A percentile compares a stretch with the other conserved stretches of the same genome.
Conservation (phyloP, 2,113 vertebrate species). For the Mesocricetus auratus region DNA sequence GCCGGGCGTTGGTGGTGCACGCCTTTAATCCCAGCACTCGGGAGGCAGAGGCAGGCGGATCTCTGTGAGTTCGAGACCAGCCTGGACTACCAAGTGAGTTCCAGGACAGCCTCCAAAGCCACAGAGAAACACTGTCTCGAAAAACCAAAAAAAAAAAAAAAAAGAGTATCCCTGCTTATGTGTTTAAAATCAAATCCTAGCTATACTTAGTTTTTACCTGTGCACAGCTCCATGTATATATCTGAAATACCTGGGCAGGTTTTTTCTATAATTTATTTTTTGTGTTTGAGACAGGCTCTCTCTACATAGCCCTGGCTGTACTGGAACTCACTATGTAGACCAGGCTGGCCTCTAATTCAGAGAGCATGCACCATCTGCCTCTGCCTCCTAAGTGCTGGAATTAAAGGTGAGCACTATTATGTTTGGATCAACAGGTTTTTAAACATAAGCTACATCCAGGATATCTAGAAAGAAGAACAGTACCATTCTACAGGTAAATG, state of each 20-base stretch:
- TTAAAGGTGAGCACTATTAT: background rate
- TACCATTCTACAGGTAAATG: background rate
- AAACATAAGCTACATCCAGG: background rate
- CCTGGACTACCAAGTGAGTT: too few relatives aligned
- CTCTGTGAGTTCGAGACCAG: too few relatives aligned
- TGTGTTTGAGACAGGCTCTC: background rate
- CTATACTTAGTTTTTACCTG: background rate
- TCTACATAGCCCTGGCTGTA: background rate
- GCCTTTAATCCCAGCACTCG: too few relatives aligned
- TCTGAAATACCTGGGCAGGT: background rate
- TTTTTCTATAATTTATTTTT: background rate
- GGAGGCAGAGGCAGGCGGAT: too few relatives aligned
- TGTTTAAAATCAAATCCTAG: conserved; percentile 50
- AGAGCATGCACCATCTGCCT: background rate
- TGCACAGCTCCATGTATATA: background rate
- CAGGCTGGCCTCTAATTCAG: background rate
- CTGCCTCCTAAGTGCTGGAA: background rate
- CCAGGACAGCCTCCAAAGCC: too few relatives aligned
- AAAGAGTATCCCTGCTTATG: background rate
- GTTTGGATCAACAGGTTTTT: background rate
- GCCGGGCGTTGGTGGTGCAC: too few relatives aligned
- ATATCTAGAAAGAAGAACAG: background rate
- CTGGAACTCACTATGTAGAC: background rate
- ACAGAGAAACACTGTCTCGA: too few relatives aligned
- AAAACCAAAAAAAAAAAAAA: too few relatives aligned